Evolutionary conservation across 2,888 invertebrate genomes (phyloP), one percentile per base, ranked within the genome.

Genomic region (Nemurella pictetii): DNA sequence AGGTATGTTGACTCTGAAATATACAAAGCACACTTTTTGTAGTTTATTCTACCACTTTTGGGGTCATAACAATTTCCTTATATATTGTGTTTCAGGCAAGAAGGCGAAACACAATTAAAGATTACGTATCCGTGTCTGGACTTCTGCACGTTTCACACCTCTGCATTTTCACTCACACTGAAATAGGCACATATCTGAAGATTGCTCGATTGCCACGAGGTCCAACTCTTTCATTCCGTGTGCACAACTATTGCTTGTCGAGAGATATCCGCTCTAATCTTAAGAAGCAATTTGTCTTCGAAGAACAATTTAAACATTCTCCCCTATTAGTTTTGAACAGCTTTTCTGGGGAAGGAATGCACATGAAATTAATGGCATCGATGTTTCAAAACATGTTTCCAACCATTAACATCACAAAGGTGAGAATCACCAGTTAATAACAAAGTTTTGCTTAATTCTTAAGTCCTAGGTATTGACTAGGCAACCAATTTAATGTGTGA

Each of bases 371-470:
- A 26, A 97, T 98, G 95, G 95, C 98, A 2, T 95, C 96, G 20
- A 98, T 97, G 92, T 98, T 99, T 89, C 99, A 99, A 91, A 99
- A 98, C 89, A 97, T 99, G 98, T 99, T 99, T 89, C 99, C 99
- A 0, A 95, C 97, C 0, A 97, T 99, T 84, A 99, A 99, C 90
- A 94, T 99, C 86, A 96, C 97, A 55, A 96, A 95, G 88, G 97
- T 97, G 90, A 92, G 92, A 91, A 86, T 5, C 26, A 82, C 28
- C 32, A 72, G 15, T 72, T 72, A 72, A 72, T 72, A 20, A 15
- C 72, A 15, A 72, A 72, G 72, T 20, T 72, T 20, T 28, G 26
- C n/a, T 83, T 7, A 20, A 83, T 55, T 30, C 27, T n/a, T n/a
- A n/a, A n/a, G n/a, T n/a, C n/a, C n/a, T n/a, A n/a, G n/a, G n/a